Conservation (phyloP, 2,113 vertebrate genomes). For the Bostrychus sinensis region DNA sequence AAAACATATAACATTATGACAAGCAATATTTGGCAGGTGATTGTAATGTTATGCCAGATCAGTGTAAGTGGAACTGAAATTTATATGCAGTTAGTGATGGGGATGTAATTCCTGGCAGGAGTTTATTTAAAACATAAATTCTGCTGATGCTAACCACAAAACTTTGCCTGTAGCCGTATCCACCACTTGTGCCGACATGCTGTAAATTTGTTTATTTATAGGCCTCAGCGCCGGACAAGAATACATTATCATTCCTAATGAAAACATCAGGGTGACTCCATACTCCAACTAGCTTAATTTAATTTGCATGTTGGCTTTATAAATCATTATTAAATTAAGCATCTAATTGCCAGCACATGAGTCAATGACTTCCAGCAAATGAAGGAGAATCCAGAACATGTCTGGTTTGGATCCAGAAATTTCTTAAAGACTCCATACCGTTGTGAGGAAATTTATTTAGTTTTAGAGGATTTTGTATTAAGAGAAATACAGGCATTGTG, state of each 20-base stretch:
- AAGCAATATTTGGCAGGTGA: too few species aligned
- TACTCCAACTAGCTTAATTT: background rate
- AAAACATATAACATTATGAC: too few species aligned
- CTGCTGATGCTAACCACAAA: background rate
- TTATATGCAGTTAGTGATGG: background rate
- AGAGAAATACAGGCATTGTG: too few species aligned
- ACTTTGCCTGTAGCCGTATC: too few species aligned
- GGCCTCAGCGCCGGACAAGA: background rate
- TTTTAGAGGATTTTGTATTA: too few species aligned
- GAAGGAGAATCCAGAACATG: background rate
- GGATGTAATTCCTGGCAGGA: background rate
- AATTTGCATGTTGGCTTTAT: background rate
- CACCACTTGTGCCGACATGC: background rate
- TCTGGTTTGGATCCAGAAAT: too few species aligned
- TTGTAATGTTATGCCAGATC: too few species aligned
- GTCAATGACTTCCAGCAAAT: background rate
- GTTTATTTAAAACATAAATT: background rate
- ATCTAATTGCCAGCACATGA: background rate
- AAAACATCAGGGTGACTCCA: background rate
- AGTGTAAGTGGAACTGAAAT: background rate
- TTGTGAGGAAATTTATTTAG: too few species aligned
- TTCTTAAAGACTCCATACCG: too few species aligned
- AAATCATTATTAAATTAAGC: background rate
- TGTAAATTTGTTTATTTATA: constrained; percentile 4
- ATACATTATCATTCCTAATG: background rate